A percentile compares a stretch with the other conserved stretches of the same genome.
Conservation (phyloP, 2,113 vertebrate genomes). For the Buteo buteo region DNA sequence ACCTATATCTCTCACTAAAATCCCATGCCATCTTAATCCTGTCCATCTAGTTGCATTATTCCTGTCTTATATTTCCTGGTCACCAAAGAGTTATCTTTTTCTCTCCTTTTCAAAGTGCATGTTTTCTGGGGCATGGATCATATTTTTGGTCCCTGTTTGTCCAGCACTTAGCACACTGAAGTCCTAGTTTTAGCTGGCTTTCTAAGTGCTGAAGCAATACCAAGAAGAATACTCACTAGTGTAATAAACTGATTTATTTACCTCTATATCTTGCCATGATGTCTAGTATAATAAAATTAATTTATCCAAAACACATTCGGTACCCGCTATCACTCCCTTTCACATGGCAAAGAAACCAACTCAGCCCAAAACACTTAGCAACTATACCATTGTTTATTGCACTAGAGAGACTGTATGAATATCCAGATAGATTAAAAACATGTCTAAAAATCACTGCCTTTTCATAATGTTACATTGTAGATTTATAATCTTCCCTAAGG, state of each 20-base stretch:
- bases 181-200: background rate
- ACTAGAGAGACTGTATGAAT: background rate
- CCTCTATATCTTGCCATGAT: background rate
- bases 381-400: background rate
- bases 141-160: background rate
- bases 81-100: background rate
- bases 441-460: background rate
- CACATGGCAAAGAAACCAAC: background rate
- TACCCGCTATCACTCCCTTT: background rate
- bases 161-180: background rate
- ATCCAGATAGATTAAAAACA: conserved; percentile 21
- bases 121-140: background rate
- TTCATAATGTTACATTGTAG: conserved; percentile 11
- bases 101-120: background rate
- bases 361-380: background rate
- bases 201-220: background rate
- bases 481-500: conserved; percentile 49
- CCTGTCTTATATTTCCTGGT: background rate
- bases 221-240: background rate
- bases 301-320: background rate
- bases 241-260: background rate
- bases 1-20: background rate
- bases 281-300: background rate
- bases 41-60: background rate
- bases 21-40: background rate